Evolutionary conservation across 2,888 invertebrate species (phyloP).

Genomic region (Dicycla oo): DNA sequence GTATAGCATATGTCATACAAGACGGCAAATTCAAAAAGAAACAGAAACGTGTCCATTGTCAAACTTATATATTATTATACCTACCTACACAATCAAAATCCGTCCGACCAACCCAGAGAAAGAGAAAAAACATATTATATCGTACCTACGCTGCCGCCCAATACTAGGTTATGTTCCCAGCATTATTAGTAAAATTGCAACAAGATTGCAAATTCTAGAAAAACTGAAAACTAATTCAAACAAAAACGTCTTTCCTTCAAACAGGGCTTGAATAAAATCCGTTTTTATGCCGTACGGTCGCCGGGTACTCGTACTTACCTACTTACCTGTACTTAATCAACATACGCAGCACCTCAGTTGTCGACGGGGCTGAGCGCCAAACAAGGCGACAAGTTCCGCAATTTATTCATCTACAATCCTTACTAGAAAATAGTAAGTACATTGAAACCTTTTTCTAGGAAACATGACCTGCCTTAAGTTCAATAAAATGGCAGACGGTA

Average conservation of each 20-base stretch:
- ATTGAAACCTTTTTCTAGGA: not conserved
- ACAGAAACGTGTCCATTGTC: not conserved
- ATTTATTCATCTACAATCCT: not conserved
- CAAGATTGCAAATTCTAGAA: not conserved
- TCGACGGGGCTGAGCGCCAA: conserved; percentile 8
- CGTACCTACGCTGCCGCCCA: not conserved
- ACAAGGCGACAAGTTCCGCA: conserved; percentile 76
- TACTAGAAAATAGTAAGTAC: not conserved
- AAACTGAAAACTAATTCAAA: not conserved
- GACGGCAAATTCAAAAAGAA: not conserved
- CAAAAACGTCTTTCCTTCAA: conserved; percentile 15
- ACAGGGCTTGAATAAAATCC: conserved; percentile 17
- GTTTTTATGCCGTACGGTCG: conserved; percentile 6
- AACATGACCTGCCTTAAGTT: too few relatives aligned
- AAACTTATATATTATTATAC: too few relatives aligned
- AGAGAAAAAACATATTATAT: not conserved
- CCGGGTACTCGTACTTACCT: too few relatives aligned
- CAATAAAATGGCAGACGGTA: not conserved
- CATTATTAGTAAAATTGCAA: too few relatives aligned
- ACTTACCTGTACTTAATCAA: not conserved
- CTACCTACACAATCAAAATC: not conserved
- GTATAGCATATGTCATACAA: not conserved
- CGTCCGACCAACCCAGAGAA: not conserved
- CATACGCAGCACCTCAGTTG: conserved; percentile 14
- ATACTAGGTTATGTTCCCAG: not conserved